Evolutionary conservation across 1,140 invertebrate species (phyloP), one percentile per base, ranked within the genome.

Genomic region (Macrocentrus cingulum): DNA sequence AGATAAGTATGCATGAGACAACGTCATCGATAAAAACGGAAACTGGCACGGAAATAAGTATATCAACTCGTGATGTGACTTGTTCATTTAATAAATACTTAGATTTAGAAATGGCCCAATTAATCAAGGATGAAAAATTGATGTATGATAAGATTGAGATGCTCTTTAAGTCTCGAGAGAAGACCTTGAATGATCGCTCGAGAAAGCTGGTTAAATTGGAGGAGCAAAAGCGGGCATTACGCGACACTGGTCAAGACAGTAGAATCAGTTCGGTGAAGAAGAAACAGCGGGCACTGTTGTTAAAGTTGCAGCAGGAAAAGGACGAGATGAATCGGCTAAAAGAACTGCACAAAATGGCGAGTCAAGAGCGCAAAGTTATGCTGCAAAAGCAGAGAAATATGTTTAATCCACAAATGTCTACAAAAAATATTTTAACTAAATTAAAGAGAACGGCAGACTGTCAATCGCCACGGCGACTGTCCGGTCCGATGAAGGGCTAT

Each of bases 171-270:
- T 74, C 82, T 18, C 74, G 79, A 13, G 83, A 84, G 62, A 83
- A 82, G 65, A 83, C 82, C 0, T 67, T 85, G 44, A 78, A 82
- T 25, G 84, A 86, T 69, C 82, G 83, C 55, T 83, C 83, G 1
- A 82, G 80, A 63, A 83, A 83, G 42, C 79, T 85, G 58, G 74
- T 83, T 8, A 76, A 81, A 39, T 73, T 84, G 56, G 74, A 85
- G 41, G 81, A 84, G 58, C 80, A 84, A 57, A 84, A 84, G 60
- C 75, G 80, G 22, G 79, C 69, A 8, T 54, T 80, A 6, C 66
- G 70, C 56, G 82, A 83, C 60, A 78, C 79, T 9, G 82, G 82
- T 9, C 83, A 80, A 50, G 79, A 80, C 20, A 76, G 74, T 65
- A 70, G 72, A 46, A 73, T 79, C 50, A 77, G 83, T 37, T 77